Evolutionary conservation across 2,888 invertebrate genomes (phyloP), one percentile per base, ranked within the genome.

Genomic region (Apamea anceps): DNA sequence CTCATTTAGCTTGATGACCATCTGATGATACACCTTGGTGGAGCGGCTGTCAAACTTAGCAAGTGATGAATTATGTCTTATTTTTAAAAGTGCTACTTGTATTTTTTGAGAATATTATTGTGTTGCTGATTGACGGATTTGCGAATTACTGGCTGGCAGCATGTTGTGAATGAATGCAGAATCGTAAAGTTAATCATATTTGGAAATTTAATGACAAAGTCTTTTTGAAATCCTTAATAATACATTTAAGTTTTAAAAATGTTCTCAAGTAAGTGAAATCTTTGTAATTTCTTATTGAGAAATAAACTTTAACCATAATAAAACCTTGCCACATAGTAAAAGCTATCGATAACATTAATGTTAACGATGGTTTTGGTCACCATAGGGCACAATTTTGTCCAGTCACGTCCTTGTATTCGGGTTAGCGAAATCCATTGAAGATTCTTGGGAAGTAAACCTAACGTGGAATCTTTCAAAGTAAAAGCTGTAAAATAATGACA

Each of bases 31-130:
- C 65, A 74, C 60, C 66, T 74, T 45, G 74, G 28, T 72, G 42
- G 15, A 66, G 25, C 28, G 12, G 63, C 77, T 80, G 88, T 82
- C 88, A 78, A 81, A 77, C 70, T 57, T 7, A 45, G 21, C 45
- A 28, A 51, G 48, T 79, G 82, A 84, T 83, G 45, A 86, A 86
- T 80, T 76, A 72, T 15, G 45, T 70, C 78, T 79, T 80, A 78
- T 84, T 75, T 82, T 80, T 63, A 8, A 66, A 79, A 84, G 62
- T 71, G 45, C 66, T 77, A 75, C 66, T 79, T 71, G 60, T 68
- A 37, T 37, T 68, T 54, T 71, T 82, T 28, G 12, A 7, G 6
- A n/a, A 60, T 4, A 28, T 68, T 18, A n/a, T 51, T 57, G 57
- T 67, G 13, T 2, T 21, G 66, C 7, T 15, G 25, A 70, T 42